Conservation (phyloP, 1,140 invertebrate species). For the Amphibalanus amphitrite region DNA sequence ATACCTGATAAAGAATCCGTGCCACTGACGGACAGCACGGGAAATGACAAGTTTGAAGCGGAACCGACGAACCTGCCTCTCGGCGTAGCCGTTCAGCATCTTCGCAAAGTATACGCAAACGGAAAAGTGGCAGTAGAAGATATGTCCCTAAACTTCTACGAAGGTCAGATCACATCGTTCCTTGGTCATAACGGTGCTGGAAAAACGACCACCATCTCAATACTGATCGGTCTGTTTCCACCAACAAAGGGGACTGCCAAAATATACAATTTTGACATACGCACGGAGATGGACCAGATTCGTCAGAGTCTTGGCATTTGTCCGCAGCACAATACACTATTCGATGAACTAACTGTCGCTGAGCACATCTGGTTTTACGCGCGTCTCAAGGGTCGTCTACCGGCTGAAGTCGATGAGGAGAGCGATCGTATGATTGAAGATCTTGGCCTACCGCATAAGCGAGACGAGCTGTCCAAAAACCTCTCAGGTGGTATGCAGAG, state of each 20-base stretch:
- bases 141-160: constrained; percentile 47
- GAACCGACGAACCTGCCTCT: neutral
- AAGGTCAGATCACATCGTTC: constrained; percentile 38
- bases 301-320: constrained; percentile 39
- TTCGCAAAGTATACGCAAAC: neutral
- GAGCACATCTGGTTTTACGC: constrained; percentile 37
- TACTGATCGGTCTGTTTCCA: constrained; percentile 11
- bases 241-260: constrained; percentile 12
- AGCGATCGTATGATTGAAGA: constrained; percentile 28
- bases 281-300: constrained; percentile 26
- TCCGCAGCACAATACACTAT: constrained; percentile 46
- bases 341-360: constrained; percentile 33
- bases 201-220: constrained; percentile 34
- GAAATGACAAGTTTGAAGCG: neutral
- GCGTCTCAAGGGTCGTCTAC: constrained; percentile 18
- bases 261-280: constrained; percentile 12
- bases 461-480: constrained; percentile 14
- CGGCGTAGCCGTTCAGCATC: neutral
- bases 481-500: constrained; percentile 20
- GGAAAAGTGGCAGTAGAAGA: constrained; percentile 38
- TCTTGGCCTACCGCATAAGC: constrained; percentile 35
- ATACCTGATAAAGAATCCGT: neutral
- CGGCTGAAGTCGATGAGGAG: constrained; percentile 12
- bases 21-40: neutral
- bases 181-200: constrained; percentile 42